These are phyloP conservation scores for Sebastolobus altivelis DNA, from an alignment of 2,797 vertebrate species.

Conservation along the genomic window DNA sequence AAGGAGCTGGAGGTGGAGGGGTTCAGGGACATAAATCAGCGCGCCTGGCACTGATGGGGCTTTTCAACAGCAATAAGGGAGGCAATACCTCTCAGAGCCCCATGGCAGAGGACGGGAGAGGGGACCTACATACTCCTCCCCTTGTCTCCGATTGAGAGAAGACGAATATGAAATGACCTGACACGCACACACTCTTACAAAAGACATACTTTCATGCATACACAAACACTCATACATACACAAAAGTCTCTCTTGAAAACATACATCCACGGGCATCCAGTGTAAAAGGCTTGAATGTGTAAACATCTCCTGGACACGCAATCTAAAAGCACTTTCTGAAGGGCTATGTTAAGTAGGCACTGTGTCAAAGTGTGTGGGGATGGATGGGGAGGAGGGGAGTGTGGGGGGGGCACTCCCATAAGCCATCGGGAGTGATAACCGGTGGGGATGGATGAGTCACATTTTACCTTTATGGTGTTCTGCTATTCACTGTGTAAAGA, in stretches of 20 bases:
- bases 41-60: conserved; percentile 80
- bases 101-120: conserved; percentile 48
- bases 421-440: conserved; percentile 70
- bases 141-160: conserved; percentile 58
- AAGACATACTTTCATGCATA: conserved; percentile 50
- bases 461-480: conserved; percentile 80
- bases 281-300: conserved; percentile 16
- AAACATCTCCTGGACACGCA: conserved; percentile 10
- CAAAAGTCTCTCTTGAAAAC: conserved; percentile 28
- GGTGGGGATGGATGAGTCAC: conserved; percentile 80
- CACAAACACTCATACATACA: conserved; percentile 42
- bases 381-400: conserved; percentile 10
- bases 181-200: conserved; percentile 27
- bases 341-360: conserved; percentile 57
- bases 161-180: conserved; percentile 59
- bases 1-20: conserved; percentile 78
- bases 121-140: conserved; percentile 51
- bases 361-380: conserved; percentile 57
- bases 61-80: conserved; percentile 84
- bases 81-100: conserved; percentile 78
- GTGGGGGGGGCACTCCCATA: conserved; percentile 33
- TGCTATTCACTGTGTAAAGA: conserved; percentile 79
- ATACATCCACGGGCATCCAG: conserved; percentile 1
- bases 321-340: conserved; percentile 54
- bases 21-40: conserved; percentile 84